Conservation (phyloP, 2,113 vertebrate genomes). For the Rhombomys opimus region DNA sequence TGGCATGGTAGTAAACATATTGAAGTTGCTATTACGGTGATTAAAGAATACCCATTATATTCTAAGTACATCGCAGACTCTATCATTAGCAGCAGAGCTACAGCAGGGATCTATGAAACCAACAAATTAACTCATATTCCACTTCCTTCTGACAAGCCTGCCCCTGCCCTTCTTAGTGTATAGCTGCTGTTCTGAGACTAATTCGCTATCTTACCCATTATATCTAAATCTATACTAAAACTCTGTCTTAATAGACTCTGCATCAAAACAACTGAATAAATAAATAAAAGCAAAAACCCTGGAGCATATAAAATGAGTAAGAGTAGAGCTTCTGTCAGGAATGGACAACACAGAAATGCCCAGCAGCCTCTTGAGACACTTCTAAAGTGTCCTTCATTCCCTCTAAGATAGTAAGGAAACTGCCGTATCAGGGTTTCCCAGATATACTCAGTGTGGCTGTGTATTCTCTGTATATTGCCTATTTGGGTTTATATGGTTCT, state of each 20-base stretch:
- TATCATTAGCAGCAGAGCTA: background rate
- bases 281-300: background rate
- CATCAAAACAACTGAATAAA: background rate
- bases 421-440: background rate
- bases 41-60: background rate
- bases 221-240: background rate
- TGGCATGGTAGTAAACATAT: background rate
- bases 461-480: background rate
- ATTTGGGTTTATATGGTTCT: background rate
- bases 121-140: conserved; percentile 4
- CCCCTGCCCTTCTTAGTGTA: background rate
- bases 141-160: background rate
- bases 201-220: background rate
- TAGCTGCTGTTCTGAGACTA: background rate
- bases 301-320: background rate
- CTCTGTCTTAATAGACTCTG: background rate
- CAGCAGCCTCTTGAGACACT: background rate
- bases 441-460: background rate
- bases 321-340: background rate
- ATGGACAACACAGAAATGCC: background rate
- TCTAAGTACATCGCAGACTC: background rate
- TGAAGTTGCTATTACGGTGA: background rate
- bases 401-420: background rate
- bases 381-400: background rate
- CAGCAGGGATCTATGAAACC: background rate